Evolutionary conservation across 2,113 vertebrate genomes (phyloP), one percentile per base, ranked within the genome.

Genomic region (Dendropsophus ebraccatus): DNA sequence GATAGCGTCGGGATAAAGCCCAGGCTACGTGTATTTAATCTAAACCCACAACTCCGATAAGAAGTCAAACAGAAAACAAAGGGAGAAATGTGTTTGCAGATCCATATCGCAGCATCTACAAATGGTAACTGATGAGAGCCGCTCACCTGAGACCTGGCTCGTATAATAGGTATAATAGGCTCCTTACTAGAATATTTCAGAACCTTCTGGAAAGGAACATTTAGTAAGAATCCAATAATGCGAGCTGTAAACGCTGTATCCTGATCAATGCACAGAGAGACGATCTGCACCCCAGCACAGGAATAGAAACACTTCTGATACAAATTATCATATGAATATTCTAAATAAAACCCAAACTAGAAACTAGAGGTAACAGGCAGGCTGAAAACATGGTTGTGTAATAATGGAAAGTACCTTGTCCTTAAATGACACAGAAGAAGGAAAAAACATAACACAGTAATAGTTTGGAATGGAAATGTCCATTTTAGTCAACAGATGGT

Each of bases 371-470:
- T 87, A 87, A 77, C 56, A 70, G 25, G 37, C 49, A 74, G 35
- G 77, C 45, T 74, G 47, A 87, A 72, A 79, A 56, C 78, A 81
- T 70, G 70, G 78, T 87, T 87, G 85, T 87, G 85, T 87, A 87
- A 87, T 87, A 72, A 81, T 87, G 85, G 85, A 87, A 87, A 87
- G 85, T 87, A 81, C 85, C 85, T 80, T 87, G 78, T 87, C 85
- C 85, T 87, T 74, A 73, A 81, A 87, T 87, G 85, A 87, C 85
- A 87, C 77, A 56, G 65, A 58, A 77, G 49, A 80, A 69, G 52
- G 58, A 69, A 83, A 74, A 58, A 58, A 75, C 62, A 75, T 62
- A 73, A 65, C 47, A 80, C 74, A 81, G 77, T 72, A 87, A 87
- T 87, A 17, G 65, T 80, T 67, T 87, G 65, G 67, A 73, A 73